Percentiles rank a stretch among this genome's conserved stretches.
Evolutionary conservation across 2,797 vertebrate genomes (phyloP).

Genomic region (Onychomys arenicola): DNA sequence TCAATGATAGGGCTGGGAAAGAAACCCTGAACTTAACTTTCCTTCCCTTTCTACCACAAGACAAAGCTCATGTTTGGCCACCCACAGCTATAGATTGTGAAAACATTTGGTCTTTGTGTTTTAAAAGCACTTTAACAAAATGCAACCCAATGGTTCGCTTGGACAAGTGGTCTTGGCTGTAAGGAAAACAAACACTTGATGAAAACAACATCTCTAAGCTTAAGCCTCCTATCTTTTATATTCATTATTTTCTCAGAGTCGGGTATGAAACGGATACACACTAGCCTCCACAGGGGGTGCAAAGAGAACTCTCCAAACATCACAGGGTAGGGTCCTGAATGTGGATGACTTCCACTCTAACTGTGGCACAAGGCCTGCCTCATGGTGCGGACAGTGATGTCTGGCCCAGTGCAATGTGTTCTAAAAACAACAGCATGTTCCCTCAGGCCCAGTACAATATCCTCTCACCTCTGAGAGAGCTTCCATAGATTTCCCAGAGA

Average conservation of each 20-base stretch:
- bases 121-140: conserved; percentile 53
- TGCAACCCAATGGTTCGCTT: conserved; percentile 59
- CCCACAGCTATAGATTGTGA: conserved; percentile 50
- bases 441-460: not conserved
- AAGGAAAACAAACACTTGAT: conserved; percentile 70
- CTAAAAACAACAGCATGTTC: conserved; percentile 1
- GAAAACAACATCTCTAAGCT: conserved; percentile 68
- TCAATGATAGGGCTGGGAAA: not conserved
- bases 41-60: not conserved
- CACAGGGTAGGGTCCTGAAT: conserved; percentile 19
- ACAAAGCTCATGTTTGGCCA: conserved; percentile 33
- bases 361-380: not conserved
- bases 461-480: not conserved
- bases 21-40: not conserved
- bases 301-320: conserved; percentile 61
- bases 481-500: not conserved
- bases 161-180: conserved; percentile 61
- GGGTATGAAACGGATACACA: conserved; percentile 60
- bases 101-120: conserved; percentile 33
- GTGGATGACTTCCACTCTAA: conserved; percentile 62
- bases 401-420: not conserved
- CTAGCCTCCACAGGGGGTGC: conserved; percentile 57
- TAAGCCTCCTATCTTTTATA: conserved; percentile 61
- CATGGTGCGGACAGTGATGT: not conserved
- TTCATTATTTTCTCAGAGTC: conserved; percentile 64